Percentiles rank a stretch among this genome's conserved stretches.
These are phyloP conservation scores for Clarias platycephalus DNA, from an alignment of 2,797 vertebrate genomes.

Conservation along the genomic window DNA sequence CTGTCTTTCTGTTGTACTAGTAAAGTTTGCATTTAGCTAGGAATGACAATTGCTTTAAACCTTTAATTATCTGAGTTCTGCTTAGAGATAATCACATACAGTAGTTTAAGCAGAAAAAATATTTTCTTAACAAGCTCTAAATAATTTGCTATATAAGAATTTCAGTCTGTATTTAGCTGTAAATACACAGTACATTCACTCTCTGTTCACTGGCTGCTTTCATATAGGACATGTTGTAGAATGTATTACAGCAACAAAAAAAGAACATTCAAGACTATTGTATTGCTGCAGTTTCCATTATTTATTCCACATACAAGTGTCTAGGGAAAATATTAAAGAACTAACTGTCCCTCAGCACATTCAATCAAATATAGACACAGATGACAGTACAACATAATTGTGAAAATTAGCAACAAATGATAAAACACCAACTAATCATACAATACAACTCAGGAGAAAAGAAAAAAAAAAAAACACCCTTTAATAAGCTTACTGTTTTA, in stretches of 20 bases:
- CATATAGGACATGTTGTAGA: neutral
- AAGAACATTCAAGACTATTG: conserved; percentile 12
- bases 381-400: conserved; percentile 57
- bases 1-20: neutral
- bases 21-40: neutral
- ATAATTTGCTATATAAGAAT: neutral
- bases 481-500: conserved; percentile 46
- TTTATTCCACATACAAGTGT: conserved; percentile 76
- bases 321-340: conserved; percentile 62
- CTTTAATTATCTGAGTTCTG: neutral
- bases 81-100: neutral
- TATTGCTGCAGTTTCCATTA: conserved; percentile 55
- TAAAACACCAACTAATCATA: conserved; percentile 59
- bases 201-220: neutral
- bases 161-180: neutral
- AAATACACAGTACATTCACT: neutral
- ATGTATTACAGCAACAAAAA: neutral
- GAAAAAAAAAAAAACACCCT: conserved; percentile 39
- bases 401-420: conserved; percentile 48
- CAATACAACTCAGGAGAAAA: conserved; percentile 58
- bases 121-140: neutral
- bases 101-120: neutral
- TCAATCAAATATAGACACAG: conserved; percentile 62
- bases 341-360: conserved; percentile 60
- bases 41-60: neutral